Base-by-base conservation (phyloP, 1,140 invertebrate genomes). In the Drosophila ananassae region DNA sequence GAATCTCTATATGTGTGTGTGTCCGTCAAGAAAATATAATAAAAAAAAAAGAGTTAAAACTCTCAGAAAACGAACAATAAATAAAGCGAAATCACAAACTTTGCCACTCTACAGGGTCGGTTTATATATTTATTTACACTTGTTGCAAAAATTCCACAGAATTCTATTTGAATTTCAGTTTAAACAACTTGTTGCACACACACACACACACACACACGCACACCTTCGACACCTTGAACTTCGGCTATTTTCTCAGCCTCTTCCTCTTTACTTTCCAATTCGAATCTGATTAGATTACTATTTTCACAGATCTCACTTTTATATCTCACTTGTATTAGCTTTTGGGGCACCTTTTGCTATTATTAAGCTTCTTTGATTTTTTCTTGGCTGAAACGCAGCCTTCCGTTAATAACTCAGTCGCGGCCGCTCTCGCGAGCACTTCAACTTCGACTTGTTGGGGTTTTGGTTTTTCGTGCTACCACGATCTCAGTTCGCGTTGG, bases 201-300 rank as follows among this genome's bases (percentile, higher is more conserved):
- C 32, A 44, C 54, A 68, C 51, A 50, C n/a, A n/a, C n/a, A n/a
- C 64, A 63, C 68, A 68, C 13, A 28, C 25, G 48, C 56, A 28
- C 41, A 76, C 62, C 46, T 47, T 63, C 60, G 41, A 51, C 50
- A 74, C 72, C 75, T 85, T 85, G 82, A 85, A 87, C 82, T 85
- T 85, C 74, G 62, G 25, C 68, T 76, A 28, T 44, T 57, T 44
- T 32, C 63, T 76, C 37, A 22, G 57, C 32, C 56, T 47, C 68
- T 67, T 9, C 17, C 39, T 47, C 52, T 64, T 64, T 25, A 37
- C 32, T 24, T 10, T 25, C 32, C 13, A 24, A 24, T 46, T 28
- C 21, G 13, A 30, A 6, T 32, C 30, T 25, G 48, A 63, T 55
- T 47, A 55, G 17, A 17, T 32, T 47, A 30, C 39, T 46, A 21